These are phyloP conservation scores for Lasioglossum marginatum DNA, from an alignment of 2,888 invertebrate genomes.

Conservation along the genomic window DNA sequence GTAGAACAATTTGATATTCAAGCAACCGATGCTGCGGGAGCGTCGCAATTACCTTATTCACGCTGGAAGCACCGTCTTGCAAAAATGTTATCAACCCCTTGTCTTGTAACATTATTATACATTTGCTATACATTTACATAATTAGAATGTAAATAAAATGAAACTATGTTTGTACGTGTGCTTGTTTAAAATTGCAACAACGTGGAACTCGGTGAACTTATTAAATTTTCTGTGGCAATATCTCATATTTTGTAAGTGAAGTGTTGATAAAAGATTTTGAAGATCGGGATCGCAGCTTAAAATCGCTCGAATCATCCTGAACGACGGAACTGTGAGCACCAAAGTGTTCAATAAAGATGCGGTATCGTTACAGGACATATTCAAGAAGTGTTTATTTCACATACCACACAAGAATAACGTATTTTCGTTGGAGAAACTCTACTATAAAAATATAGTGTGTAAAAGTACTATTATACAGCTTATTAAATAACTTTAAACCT, in stretches of 20 bases:
- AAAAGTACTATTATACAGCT: slow-evolving; percentile 41
- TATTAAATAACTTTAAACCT: slow-evolving; percentile 24
- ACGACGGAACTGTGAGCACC: slow-evolving; percentile 13
- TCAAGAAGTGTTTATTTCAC: slow-evolving; percentile 32
- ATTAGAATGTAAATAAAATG: background rate
- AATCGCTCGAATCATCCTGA: background rate
- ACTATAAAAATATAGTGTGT: slow-evolving; percentile 62
- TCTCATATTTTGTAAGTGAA: background rate
- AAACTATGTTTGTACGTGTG: background rate
- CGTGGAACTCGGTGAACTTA: background rate
- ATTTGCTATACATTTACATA: background rate
- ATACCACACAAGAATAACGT: slow-evolving; percentile 22
- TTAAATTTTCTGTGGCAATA: background rate
- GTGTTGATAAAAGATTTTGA: background rate
- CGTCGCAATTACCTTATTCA: background rate
- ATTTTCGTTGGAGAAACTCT: slow-evolving; percentile 26
- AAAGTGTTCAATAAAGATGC: slow-evolving; percentile 29
- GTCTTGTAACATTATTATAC: background rate
- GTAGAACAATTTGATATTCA: slow-evolving; percentile 22
- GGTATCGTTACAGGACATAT: background rate
- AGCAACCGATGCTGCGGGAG: background rate
- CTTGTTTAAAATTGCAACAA: background rate
- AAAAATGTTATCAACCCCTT: slow-evolving; percentile 4
- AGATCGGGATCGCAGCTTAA: background rate
- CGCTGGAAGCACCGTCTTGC: background rate